These are phyloP conservation scores for Lipotes vexillifer DNA, from an alignment of 2,113 vertebrate genomes.

Conservation along the genomic window DNA sequence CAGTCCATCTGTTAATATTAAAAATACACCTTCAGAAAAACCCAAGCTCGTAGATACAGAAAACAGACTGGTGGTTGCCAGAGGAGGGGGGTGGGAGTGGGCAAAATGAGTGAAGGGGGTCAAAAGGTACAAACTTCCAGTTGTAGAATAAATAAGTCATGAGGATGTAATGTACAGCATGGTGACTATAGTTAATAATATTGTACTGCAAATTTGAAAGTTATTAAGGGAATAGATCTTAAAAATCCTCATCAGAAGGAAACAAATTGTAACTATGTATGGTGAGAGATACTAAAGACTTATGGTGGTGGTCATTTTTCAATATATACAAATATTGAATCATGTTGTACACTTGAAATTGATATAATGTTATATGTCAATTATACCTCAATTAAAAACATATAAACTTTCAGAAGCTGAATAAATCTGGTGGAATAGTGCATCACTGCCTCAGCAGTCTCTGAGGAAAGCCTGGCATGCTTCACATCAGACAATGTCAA, in stretches of 20 bases:
- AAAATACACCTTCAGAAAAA: conserved; percentile 18
- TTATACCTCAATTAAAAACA: background rate
- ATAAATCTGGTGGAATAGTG: background rate
- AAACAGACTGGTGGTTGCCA: background rate
- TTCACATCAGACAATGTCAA: background rate
- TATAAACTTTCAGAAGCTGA: background rate
- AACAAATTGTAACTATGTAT: background rate
- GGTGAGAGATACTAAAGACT: background rate
- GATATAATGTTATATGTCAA: background rate
- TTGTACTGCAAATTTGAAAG: background rate
- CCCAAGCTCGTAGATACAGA: background rate
- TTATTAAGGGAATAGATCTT: background rate
- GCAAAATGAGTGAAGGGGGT: background rate
- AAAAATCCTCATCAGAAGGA: background rate
- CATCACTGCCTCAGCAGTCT: background rate
- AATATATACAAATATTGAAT: background rate
- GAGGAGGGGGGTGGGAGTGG: background rate
- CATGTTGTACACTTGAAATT: background rate
- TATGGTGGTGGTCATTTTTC: background rate
- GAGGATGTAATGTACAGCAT: background rate
- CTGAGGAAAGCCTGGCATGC: background rate
- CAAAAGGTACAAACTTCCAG: background rate
- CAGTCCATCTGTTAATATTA: background rate
- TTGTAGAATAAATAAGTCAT: background rate
- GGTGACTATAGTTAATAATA: background rate